Conservation (phyloP, 1,140 invertebrate species). For the Papilio xuthus region DNA sequence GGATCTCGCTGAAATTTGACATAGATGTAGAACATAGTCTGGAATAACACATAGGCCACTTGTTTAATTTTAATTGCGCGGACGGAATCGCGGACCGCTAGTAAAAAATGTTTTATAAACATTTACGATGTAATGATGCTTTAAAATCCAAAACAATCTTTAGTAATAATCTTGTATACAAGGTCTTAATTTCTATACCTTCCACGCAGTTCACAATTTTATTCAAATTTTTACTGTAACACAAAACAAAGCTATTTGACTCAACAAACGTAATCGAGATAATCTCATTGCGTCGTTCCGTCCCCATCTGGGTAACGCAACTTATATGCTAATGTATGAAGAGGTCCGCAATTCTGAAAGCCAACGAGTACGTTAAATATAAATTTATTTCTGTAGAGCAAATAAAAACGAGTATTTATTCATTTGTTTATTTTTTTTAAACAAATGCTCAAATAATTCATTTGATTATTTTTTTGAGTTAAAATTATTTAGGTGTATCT, state of each 20-base stretch:
- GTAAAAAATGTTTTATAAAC: not conserved
- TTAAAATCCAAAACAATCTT: not conserved
- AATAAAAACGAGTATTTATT: not conserved
- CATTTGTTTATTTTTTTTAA: not conserved
- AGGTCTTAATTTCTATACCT: not conserved
- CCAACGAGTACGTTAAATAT: conserved; percentile 9
- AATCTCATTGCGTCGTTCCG: conserved; percentile 5
- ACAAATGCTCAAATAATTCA: too few species aligned
- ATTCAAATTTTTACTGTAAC: not conserved
- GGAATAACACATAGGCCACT: too few species aligned
- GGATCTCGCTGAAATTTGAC: too few species aligned
- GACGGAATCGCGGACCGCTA: too few species aligned
- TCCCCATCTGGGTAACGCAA: not conserved
- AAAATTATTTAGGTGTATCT: too few species aligned
- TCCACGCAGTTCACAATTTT: not conserved
- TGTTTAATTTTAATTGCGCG: too few species aligned
- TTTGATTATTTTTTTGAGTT: not conserved
- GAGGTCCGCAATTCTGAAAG: conserved; percentile 10
- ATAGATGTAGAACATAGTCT: too few species aligned
- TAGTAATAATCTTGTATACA: not conserved
- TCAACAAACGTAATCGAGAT: conserved; percentile 21
- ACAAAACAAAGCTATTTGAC: conserved; percentile 18
- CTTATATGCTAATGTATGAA: conserved; percentile 24
- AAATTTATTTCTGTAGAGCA: not conserved
- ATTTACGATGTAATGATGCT: not conserved